phyloP scores from a whole-genome alignment of 2,888 invertebrate genomes.

The Mythimna pallens region DNA sequence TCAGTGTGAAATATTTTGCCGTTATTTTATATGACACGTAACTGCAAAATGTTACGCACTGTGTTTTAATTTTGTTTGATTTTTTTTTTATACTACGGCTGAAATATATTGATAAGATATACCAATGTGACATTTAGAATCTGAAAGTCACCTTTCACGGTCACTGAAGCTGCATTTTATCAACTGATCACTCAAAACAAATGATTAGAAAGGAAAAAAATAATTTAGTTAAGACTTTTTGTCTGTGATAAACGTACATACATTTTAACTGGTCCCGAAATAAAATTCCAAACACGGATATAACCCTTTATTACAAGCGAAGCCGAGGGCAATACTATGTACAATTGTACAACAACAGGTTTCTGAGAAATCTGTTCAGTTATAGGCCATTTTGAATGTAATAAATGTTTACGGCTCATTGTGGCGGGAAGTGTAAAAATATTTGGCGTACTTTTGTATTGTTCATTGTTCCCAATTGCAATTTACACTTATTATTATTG shows the following conservation, averaged over 20 bases:
- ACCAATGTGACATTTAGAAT: slow-evolving; percentile 1
- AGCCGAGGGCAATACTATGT: slow-evolving; percentile 39
- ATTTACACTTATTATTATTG: slow-evolving; percentile 59
- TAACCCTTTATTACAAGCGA: slow-evolving; percentile 32
- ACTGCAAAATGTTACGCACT: not conserved
- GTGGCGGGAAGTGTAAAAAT: slow-evolving; percentile 61
- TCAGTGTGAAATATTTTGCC: slow-evolving; percentile 4
- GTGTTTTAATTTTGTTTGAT: slow-evolving; percentile 1
- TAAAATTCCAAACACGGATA: slow-evolving; percentile 16
- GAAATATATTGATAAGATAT: slow-evolving; percentile 39
- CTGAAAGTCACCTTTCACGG: slow-evolving; percentile 28
- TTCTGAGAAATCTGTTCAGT: slow-evolving; percentile 56
- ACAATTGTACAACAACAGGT: slow-evolving; percentile 38
- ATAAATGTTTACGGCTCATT: slow-evolving; percentile 69
- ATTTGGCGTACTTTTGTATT: slow-evolving; percentile 66
- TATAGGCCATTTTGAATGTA: slow-evolving; percentile 57
- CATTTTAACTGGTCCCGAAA: not conserved
- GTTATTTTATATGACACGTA: slow-evolving; percentile 23
- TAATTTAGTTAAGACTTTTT: too few species aligned
- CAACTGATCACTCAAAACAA: not conserved
- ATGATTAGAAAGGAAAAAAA: not conserved
- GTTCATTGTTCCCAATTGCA: slow-evolving; percentile 62
- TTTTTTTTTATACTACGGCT: not conserved
- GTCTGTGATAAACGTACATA: not conserved
- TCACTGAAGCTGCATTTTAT: slow-evolving; percentile 14